Evolutionary conservation across 2,888 invertebrate species (phyloP).

Genomic region (Lochmaea crataegi): DNA sequence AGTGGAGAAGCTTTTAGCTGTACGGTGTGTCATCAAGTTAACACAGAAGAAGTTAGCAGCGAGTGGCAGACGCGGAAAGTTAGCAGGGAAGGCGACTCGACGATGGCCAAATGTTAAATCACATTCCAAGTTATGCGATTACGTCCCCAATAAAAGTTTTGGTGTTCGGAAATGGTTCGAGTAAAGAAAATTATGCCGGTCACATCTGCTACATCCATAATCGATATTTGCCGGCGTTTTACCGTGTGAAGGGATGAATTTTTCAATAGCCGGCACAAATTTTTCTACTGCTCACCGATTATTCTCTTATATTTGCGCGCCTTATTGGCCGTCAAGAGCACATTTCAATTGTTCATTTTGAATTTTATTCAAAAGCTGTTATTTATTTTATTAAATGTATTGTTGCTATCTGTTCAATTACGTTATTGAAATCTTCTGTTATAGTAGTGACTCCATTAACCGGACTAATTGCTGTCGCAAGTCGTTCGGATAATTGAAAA

Average conservation of each 20-base stretch:
- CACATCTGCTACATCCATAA: conserved; percentile 60
- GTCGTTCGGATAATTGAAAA: neutral
- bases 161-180: conserved; percentile 53
- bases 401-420: neutral
- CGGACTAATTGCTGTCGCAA: neutral
- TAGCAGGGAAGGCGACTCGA: conserved; percentile 29
- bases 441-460: neutral
- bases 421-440: neutral
- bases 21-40: conserved; percentile 12
- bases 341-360: conserved; percentile 14
- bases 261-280: conserved; percentile 51
- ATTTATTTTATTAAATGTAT: neutral
- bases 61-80: conserved; percentile 22
- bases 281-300: conserved; percentile 36
- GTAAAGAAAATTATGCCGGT: conserved; percentile 55
- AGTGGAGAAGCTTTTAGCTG: conserved; percentile 11
- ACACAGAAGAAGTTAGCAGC: conserved; percentile 14
- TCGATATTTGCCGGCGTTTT: conserved; percentile 51
- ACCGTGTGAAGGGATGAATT: conserved; percentile 52
- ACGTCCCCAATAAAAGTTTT: conserved; percentile 57
- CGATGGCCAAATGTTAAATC: conserved; percentile 57
- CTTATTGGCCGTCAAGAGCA: conserved; percentile 22
- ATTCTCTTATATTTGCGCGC: conserved; percentile 37
- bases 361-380: neutral
- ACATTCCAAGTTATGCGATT: conserved; percentile 59